phyloP scores from a whole-genome alignment of 2,888 invertebrate species.

The Trachelus stipa region DNA sequence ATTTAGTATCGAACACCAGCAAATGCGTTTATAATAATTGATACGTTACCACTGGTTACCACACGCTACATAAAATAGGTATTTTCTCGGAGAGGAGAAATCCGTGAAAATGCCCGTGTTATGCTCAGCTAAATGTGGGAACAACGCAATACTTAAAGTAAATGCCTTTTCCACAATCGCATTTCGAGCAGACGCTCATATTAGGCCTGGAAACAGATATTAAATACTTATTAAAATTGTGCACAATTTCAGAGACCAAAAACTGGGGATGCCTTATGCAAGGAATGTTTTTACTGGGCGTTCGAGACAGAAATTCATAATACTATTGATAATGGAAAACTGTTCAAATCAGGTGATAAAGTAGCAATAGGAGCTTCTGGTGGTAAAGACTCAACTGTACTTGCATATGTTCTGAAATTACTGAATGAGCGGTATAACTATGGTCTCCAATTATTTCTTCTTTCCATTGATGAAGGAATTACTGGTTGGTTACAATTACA shows the following conservation, averaged over 20 bases:
- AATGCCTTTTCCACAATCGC: slow-evolving; percentile 13
- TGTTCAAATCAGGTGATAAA: slow-evolving; percentile 86
- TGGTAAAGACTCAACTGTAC: slow-evolving; percentile 97
- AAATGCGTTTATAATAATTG: too few relatives aligned
- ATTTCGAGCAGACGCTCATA: not conserved
- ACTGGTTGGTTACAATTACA: slow-evolving; percentile 71
- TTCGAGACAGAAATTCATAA: slow-evolving; percentile 96
- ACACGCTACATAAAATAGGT: too few relatives aligned
- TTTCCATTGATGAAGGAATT: slow-evolving; percentile 99
- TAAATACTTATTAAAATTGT: too few relatives aligned
- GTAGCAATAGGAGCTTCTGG: slow-evolving; percentile 96
- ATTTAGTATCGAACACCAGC: too few relatives aligned
- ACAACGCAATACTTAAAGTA: slow-evolving; percentile 82
- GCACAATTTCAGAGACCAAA: slow-evolving; percentile 78
- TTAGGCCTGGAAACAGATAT: too few relatives aligned
- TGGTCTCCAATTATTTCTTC: slow-evolving; percentile 86
- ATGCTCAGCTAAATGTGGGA: slow-evolving; percentile 81
- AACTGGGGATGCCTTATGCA: slow-evolving; percentile 92
- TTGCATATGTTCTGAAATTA: slow-evolving; percentile 92
- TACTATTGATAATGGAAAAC: slow-evolving; percentile 83
- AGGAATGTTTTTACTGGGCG: slow-evolving; percentile 92
- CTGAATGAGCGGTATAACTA: slow-evolving; percentile 93
- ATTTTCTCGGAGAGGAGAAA: too few relatives aligned
- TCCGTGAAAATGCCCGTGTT: slow-evolving; percentile 72
- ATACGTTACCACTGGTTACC: too few relatives aligned